Evolutionary conservation across 2,888 invertebrate species (phyloP), one percentile per base, ranked within the genome.

Genomic region (Heliconius erato): DNA sequence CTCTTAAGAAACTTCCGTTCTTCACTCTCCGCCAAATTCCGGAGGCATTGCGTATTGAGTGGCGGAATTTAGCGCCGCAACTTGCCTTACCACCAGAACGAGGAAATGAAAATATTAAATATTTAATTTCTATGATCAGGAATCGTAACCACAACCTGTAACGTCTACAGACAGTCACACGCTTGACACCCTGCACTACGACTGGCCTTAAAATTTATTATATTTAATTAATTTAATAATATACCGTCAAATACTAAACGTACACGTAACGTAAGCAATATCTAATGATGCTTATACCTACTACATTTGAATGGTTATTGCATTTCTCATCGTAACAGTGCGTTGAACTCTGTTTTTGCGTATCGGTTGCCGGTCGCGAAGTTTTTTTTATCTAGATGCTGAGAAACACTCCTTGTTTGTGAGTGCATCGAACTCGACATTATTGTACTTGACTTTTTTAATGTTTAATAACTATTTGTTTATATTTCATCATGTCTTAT

Each of bases 341-440:
- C 92, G 89, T 93, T 94, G 94, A 94, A 94, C 94, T 81, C 86
- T 85, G 85, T 91, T 94, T 94, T 94, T 94, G 91, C 91, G 88
- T 86, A 85, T 85, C 87, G 85, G 87, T 88, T 90, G 91, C 92
- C 92, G 92, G 91, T 92, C 88, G 87, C 84, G 85, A 83, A 79
- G 79, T 82, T 83, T 84, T 76, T 84, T 76, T 84, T 85, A 83
- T 84, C 84, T 83, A 81, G 86, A 79, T 81, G 72, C 76, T 65
- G 71, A 79, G 79, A 81, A 49, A 81, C 71, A n/a, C 65, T 71
- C 77, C 77, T 78, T 81, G 69, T 78, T 81, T 81, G 71, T 49
- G 77, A 80, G 85, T 82, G 85, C 85, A 83, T 84, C 83, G 84
- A 85, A 85, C 85, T 76, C 80, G 14, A 68, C 69, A 65, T 76